Evolutionary conservation across 2,888 invertebrate genomes (phyloP).

Genomic region (Tineola bisselliella): DNA sequence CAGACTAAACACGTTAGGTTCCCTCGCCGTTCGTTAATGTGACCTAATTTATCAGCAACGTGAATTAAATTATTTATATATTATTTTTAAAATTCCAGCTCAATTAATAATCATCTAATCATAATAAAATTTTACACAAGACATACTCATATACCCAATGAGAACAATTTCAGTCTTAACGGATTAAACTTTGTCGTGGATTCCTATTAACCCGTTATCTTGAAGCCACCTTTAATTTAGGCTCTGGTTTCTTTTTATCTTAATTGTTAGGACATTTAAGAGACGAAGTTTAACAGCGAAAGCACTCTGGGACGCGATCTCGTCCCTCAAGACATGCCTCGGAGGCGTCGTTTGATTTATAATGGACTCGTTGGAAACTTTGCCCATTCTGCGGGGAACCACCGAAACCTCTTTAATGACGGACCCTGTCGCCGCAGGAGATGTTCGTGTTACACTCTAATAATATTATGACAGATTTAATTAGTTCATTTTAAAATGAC

Average conservation of each 20-base stretch:
- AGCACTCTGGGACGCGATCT: conserved; percentile 52
- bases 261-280: conserved; percentile 66
- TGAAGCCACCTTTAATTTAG: conserved; percentile 65
- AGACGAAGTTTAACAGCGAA: conserved; percentile 60
- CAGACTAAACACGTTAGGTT: conserved; percentile 55
- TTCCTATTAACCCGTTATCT: conserved; percentile 65
- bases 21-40: conserved; percentile 24
- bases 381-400: conserved; percentile 58
- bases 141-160: not conserved
- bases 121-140: no score
- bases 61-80: no score
- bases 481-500: conserved; percentile 58
- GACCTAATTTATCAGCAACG: conserved; percentile 18
- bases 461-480: conserved; percentile 68
- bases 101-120: no score
- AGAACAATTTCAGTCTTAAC: not conserved
- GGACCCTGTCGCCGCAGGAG: conserved; percentile 63
- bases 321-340: conserved; percentile 65
- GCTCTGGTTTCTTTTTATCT: conserved; percentile 66
- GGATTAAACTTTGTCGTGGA: conserved; percentile 7
- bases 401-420: conserved; percentile 63
- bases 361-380: conserved; percentile 68
- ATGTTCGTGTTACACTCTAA: conserved; percentile 67
- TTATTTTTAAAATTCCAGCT: no score
- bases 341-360: conserved; percentile 68